Evolutionary conservation across 2,113 vertebrate species (phyloP).

Genomic region (Collichthys lucidus): DNA sequence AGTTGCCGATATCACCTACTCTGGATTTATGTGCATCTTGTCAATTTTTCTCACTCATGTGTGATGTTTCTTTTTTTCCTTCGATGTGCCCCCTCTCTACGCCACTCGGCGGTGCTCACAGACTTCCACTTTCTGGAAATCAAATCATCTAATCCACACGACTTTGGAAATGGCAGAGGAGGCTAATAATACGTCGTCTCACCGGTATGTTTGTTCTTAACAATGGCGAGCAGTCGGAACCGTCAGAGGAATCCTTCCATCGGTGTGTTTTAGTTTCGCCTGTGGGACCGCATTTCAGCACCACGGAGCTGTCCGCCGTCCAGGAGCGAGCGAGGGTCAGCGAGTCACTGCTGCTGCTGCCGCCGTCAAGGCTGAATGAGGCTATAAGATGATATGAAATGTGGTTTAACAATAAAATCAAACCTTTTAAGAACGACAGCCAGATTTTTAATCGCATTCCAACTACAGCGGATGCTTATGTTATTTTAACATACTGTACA

Average conservation of each 20-base stretch:
- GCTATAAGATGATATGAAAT: conserved; percentile 2
- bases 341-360: conserved; percentile 16
- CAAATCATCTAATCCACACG: conserved; percentile 45
- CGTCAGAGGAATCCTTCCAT: conserved; percentile 2
- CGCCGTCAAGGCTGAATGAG: neutral
- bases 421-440: conserved; percentile 6
- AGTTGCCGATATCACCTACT: neutral
- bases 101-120: conserved; percentile 85
- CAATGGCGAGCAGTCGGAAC: neutral
- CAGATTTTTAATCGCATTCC: neutral
- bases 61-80: neutral
- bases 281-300: conserved; percentile 59
- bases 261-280: conserved; percentile 16
- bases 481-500: neutral
- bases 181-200: conserved; percentile 24
- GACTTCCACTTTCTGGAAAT: conserved; percentile 70
- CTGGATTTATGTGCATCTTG: neutral
- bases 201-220: conserved; percentile 3
- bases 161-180: conserved; percentile 45
- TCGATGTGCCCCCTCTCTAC: conserved; percentile 76
- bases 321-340: conserved; percentile 9
- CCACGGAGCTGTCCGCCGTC: conserved; percentile 74
- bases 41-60: conserved; percentile 25
- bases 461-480: neutral
- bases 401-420: conserved; percentile 30